A percentile compares a stretch with the other conserved stretches of the same genome.
These are phyloP conservation scores for Choloepus hoffmanni DNA, from an alignment of 2,113 vertebrate genomes.

Conservation along the genomic window DNA sequence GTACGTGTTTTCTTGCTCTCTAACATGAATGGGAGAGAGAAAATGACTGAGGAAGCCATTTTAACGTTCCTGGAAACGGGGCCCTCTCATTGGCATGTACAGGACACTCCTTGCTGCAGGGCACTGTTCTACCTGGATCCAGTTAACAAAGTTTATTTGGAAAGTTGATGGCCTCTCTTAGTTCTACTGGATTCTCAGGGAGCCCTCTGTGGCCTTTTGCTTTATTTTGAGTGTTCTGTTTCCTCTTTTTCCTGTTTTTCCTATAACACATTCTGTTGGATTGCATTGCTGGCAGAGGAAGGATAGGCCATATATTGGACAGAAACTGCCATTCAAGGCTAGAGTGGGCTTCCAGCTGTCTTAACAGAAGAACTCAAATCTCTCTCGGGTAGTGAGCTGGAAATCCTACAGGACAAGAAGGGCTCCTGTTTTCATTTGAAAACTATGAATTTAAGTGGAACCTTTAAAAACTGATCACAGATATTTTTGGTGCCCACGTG, in stretches of 20 bases:
- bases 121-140: constrained; percentile 55
- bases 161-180: constrained; percentile 23
- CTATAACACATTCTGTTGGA: constrained; percentile 50
- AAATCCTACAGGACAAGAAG: constrained; percentile 62
- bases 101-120: neutral
- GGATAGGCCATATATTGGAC: constrained; percentile 9
- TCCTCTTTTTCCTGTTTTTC: constrained; percentile 16
- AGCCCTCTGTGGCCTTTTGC: constrained; percentile 76
- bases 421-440: constrained; percentile 76
- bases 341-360: constrained; percentile 72
- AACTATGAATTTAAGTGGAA: constrained; percentile 66
- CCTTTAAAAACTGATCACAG: constrained; percentile 49
- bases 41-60: neutral
- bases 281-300: neutral
- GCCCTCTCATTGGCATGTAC: neutral
- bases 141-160: constrained; percentile 23
- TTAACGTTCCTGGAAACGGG: neutral
- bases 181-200: constrained; percentile 67
- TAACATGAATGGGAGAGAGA: neutral
- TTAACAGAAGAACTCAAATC: constrained; percentile 74
- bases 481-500: constrained; percentile 48
- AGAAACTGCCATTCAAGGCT: constrained; percentile 31
- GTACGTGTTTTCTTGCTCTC: constrained; percentile 15
- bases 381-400: constrained; percentile 77
- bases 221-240: constrained; percentile 25